phyloP scores from a whole-genome alignment of 2,797 vertebrate species.

The Labroides dimidiatus region DNA sequence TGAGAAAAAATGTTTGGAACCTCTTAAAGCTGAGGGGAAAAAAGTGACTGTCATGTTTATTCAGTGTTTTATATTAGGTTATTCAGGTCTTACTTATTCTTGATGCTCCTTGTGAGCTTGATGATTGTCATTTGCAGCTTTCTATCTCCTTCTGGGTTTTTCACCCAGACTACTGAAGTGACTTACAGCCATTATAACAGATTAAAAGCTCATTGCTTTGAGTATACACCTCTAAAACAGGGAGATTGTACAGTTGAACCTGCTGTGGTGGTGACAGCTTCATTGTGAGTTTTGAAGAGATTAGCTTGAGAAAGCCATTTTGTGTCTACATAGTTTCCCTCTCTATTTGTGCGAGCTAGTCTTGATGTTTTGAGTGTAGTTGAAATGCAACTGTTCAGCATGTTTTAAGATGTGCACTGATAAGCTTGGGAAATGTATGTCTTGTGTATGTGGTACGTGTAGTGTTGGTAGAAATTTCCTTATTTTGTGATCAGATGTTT shows the following conservation, averaged over 20 bases:
- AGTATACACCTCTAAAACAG: conserved; percentile 61
- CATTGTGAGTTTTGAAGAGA: conserved; percentile 68
- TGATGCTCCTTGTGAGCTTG: conserved; percentile 76
- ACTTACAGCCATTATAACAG: conserved; percentile 79
- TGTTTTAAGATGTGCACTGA: conserved; percentile 93
- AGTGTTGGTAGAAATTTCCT: conserved; percentile 84
- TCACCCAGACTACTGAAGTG: conserved; percentile 76
- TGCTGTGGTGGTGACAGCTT: conserved; percentile 61
- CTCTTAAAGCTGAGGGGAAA: conserved; percentile 35
- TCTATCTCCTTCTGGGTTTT: conserved; percentile 83
- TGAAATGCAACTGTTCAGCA: conserved; percentile 93
- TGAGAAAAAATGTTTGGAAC: conserved; percentile 54
- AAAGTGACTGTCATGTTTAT: conserved; percentile 71
- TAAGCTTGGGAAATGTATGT: conserved; percentile 90
- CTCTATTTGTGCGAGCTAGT: conserved; percentile 81
- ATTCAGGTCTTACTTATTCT: conserved; percentile 95
- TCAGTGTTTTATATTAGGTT: conserved; percentile 76
- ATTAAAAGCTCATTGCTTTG: conserved; percentile 60
- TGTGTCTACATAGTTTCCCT: conserved; percentile 52
- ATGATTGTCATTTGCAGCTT: conserved; percentile 94
- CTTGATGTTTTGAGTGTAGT: conserved; percentile 87
- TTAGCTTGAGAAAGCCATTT: conserved; percentile 73
- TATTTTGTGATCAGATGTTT: conserved; percentile 76
- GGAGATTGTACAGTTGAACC: conserved; percentile 69
- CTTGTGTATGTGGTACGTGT: conserved; percentile 89